Evolutionary conservation across 2,888 invertebrate species (phyloP), one percentile per base, ranked within the genome.

Genomic region (Aethes cnicana): DNA sequence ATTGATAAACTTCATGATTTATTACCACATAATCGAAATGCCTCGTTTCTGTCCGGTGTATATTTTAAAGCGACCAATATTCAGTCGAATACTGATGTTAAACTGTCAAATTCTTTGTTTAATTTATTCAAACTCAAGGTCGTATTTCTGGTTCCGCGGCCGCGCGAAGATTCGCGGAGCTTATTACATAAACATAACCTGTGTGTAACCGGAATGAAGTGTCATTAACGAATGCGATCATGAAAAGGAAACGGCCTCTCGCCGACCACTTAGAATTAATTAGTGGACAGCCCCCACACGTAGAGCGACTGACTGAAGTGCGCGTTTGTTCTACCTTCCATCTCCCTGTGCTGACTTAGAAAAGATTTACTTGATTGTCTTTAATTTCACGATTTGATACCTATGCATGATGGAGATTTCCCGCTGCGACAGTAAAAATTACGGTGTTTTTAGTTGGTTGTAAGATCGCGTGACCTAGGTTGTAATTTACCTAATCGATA

Each of bases 401-500:
- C 21, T 12, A n/a, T 4, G 7, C 3, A 21, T 7, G 18, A 18
- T 25, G 12, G 33, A 18, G 21, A 36, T 23, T 21, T n/a, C 11
- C 8, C 23, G 32, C 23, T 17, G 9, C 2, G 16, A 2, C 20
- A 16, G 11, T 26, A 4, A 9, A 14, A 11, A 42, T 43, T 35
- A 33, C 25, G 26, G 46, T 32, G 32, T 52, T 52, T 52, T 32
- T 44, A 52, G 44, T 32, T 30, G 52, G 35, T 20, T 12, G 6
- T 26, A 46, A 60, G 67, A 67, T 84, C 67, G 83, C 86, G 84
- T 86, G 85, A 83, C 79, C 72, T 72, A 72, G 69, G 66, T 65
- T 61, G 67, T 75, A 79, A 75, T 77, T 74, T 72, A 67, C 68
- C 74, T 81, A 84, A 85, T 86, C 87, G 75, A 85, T 85, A 79